phyloP scores from a whole-genome alignment of 2,113 vertebrate species.

The Cavia aperea region DNA sequence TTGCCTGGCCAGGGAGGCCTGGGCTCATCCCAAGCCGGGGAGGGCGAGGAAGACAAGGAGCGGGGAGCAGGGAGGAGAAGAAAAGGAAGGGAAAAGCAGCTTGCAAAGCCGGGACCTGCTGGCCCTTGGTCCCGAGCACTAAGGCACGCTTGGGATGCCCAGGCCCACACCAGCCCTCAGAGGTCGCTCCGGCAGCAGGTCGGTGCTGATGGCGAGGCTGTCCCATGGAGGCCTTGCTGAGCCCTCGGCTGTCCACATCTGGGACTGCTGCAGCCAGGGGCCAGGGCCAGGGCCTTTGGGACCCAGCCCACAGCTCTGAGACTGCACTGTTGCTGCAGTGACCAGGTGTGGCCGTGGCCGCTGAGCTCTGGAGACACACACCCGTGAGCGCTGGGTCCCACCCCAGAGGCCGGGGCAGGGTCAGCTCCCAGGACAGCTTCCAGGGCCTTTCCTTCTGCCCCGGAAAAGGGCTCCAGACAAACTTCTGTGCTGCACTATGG shows the following conservation, averaged over 20 bases:
- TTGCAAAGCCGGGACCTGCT: too few relatives aligned
- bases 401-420: background rate
- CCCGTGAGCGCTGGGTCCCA: background rate
- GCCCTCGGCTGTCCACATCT: fast-evolving
- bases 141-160: background rate
- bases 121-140: too few relatives aligned
- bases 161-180: background rate
- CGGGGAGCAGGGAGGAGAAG: background rate
- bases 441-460: too few relatives aligned
- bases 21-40: background rate
- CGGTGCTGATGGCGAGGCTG: too few relatives aligned
- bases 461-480: background rate
- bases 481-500: background rate
- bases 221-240: background rate
- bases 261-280: background rate
- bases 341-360: background rate
- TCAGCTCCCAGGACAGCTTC: background rate
- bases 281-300: background rate
- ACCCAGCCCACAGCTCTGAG: background rate
- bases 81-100: background rate
- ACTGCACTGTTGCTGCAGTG: too few relatives aligned
- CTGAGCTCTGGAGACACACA: background rate
- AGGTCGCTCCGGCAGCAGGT: background rate
- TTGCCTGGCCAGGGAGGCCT: background rate
- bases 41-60: background rate